Base-by-base conservation (phyloP, 2,797 vertebrate species). In the Erpetoichthys calabaricus region DNA sequence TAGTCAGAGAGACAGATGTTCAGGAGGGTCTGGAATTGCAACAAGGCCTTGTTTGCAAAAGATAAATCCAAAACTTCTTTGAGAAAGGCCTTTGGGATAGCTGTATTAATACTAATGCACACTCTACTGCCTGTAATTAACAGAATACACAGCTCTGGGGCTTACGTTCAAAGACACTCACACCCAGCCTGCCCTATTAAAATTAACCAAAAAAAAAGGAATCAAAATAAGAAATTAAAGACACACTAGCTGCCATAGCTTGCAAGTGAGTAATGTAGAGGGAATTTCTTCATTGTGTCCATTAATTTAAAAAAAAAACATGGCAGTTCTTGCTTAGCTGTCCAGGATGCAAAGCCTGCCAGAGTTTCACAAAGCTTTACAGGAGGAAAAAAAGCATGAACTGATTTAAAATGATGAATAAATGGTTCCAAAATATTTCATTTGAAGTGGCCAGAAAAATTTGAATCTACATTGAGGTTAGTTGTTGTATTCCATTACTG, bases 41-140 rank as follows among this genome's bases (percentile, higher is more conserved):
- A 54, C 53, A 54, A 54, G 53, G 7, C 53, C 41, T 42, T 7
- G 8, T 42, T 25, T 42, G 4, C 41, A 41, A 3, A 5, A 42
- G 53, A 54, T 54, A 54, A 44, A 54, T 54, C 53, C 2, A 42
- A 54, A 54, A 54, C 53, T 54, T 54, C 53, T 54, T 42, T 42
- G 44, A 41, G 53, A 54, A 5, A 54, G 44, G 53, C 53, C 53
- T 54, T 7, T 10, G 53, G 25, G 53, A 43, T 44, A 54, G 53
- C 53, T 54, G 53, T 5, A 54, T 54, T 54, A 54, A 54, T 42
- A 54, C 53, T 54, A 42, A 3, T 54, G 25, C 53, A 54, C 53
- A 54, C 41, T n/a, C n/a, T 54, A 54, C 53, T 7, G 53, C 42
- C 53, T 54, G 53, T 54, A 54, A 5, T 54, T 54, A 54, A 54